Evolutionary conservation across 1,140 invertebrate species (phyloP).

Genomic region (Calephelis virginiensis): DNA sequence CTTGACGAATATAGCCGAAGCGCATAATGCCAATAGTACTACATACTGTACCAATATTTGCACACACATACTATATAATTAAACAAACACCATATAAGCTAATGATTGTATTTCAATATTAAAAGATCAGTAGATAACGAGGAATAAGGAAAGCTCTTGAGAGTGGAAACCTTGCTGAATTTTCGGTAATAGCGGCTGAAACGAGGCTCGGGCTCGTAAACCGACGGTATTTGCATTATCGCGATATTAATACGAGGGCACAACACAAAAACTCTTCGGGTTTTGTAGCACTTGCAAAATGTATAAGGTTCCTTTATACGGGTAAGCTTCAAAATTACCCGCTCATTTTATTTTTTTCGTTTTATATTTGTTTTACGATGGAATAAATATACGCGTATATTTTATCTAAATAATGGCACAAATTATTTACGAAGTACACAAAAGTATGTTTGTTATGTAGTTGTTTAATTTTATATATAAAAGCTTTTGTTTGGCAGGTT

Average conservation of each 20-base stretch:
- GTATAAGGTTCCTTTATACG: conserved; percentile 22
- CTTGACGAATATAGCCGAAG: too few relatives aligned
- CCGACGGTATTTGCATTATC: conserved; percentile 65
- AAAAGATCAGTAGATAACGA: conserved; percentile 48
- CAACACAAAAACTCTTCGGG: conserved; percentile 49
- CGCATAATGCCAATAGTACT: too few relatives aligned
- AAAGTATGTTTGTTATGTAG: neutral
- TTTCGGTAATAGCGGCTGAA: conserved; percentile 57
- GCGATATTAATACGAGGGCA: conserved; percentile 56
- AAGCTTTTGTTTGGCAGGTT: too few relatives aligned
- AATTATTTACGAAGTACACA: neutral
- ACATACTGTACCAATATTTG: neutral
- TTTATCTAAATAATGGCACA: neutral
- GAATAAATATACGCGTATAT: conserved; percentile 14
- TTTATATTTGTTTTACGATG: conserved; percentile 12
- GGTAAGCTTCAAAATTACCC: conserved; percentile 17
- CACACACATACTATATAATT: neutral
- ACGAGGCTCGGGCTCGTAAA: conserved; percentile 46
- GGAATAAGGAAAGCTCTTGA: conserved; percentile 49
- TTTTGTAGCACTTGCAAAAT: conserved; percentile 38
- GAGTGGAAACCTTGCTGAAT: conserved; percentile 56
- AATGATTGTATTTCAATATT: conserved; percentile 40
- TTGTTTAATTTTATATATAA: too few relatives aligned
- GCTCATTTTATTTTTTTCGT: conserved; percentile 7
- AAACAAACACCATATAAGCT: neutral